Conservation (phyloP, 2,113 vertebrate species). For the Strigops habroptila region DNA sequence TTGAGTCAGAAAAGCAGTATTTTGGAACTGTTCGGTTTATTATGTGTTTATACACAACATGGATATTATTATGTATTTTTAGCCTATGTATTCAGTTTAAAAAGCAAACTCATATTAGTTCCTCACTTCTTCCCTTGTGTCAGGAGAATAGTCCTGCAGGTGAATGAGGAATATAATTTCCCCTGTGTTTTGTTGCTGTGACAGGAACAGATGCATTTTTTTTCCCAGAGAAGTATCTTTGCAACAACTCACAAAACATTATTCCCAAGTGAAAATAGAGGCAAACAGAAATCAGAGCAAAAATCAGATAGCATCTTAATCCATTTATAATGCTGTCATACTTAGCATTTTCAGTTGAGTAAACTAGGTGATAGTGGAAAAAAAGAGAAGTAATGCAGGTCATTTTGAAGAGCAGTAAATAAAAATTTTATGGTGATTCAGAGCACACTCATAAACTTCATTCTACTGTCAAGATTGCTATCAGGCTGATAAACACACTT, state of each 20-base stretch:
- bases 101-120: background rate
- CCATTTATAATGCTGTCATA: background rate
- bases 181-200: background rate
- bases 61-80: background rate
- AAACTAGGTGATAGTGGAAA: background rate
- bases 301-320: background rate
- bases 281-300: background rate
- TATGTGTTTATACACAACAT: background rate
- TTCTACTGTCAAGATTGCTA: background rate
- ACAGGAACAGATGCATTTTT: background rate
- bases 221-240: background rate
- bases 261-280: background rate
- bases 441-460: background rate
- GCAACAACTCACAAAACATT: background rate
- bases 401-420: background rate
- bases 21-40: background rate
- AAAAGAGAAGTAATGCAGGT: background rate
- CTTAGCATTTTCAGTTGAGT: background rate
- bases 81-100: background rate
- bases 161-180: background rate
- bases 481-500: background rate
- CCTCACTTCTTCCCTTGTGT: background rate
- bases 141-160: background rate
- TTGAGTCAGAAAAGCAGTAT: background rate
- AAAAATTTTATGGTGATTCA: conserved; percentile 19